A percentile compares a stretch with the other conserved stretches of the same genome.
phyloP scores from a whole-genome alignment of 2,888 invertebrate genomes.

The Dexiosoma caninum region DNA sequence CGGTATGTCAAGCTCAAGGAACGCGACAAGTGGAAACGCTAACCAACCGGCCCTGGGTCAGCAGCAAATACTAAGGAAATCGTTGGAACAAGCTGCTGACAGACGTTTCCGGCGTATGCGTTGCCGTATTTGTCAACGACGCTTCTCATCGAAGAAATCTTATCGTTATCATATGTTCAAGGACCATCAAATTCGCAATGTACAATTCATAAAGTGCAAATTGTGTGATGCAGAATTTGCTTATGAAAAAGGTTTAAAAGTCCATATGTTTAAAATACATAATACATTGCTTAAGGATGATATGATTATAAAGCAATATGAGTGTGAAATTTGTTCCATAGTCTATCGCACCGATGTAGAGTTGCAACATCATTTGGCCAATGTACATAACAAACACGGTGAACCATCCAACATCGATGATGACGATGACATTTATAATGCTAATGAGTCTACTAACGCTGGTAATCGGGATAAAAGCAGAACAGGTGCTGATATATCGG shows the following conservation, averaged over 20 bases:
- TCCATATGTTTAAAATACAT: slow-evolving; percentile 77
- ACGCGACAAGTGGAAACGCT: slow-evolving; percentile 21
- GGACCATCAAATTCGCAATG: slow-evolving; percentile 77
- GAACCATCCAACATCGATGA: slow-evolving; percentile 65
- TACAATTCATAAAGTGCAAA: slow-evolving; percentile 77
- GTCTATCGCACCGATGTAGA: slow-evolving; percentile 76
- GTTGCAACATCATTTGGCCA: slow-evolving; percentile 74
- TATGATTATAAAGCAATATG: slow-evolving; percentile 76
- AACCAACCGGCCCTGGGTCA: slow-evolving; percentile 59
- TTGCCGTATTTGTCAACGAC: slow-evolving; percentile 77
- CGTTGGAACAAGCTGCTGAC: slow-evolving; percentile 74
- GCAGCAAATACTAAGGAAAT: slow-evolving; percentile 72
- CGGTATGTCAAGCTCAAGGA: slow-evolving; percentile 64
- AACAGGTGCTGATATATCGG: slow-evolving; percentile 55
- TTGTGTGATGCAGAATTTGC: slow-evolving; percentile 77
- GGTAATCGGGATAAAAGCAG: slow-evolving; percentile 32
- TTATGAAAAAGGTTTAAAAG: slow-evolving; percentile 78
- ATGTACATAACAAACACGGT: slow-evolving; percentile 76
- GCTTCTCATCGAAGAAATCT: slow-evolving; percentile 77
- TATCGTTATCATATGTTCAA: slow-evolving; percentile 77
- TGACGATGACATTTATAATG: slow-evolving; percentile 53
- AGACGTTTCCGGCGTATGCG: slow-evolving; percentile 76
- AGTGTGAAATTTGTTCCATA: slow-evolving; percentile 77
- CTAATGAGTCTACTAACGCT: slow-evolving; percentile 49
- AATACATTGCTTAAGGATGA: slow-evolving; percentile 74